These are phyloP conservation scores for Cuniculus paca DNA, from an alignment of 2,797 vertebrate species.

Conservation along the genomic window DNA sequence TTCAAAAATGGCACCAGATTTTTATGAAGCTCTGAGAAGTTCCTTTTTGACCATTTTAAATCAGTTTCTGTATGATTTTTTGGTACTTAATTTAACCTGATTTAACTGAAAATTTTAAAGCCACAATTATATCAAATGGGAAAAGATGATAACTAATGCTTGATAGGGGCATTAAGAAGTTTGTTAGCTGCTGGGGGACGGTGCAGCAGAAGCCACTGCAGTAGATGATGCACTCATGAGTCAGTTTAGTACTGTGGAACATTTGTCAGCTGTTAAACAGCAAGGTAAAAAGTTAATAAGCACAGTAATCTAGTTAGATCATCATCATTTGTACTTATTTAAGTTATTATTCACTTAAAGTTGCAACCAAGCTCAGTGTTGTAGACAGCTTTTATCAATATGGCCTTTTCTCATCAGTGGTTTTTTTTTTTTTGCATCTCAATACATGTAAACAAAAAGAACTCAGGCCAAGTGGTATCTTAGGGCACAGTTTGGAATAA, in stretches of 20 bases:
- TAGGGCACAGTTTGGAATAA: background rate
- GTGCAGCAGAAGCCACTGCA: background rate
- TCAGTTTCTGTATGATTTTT: background rate
- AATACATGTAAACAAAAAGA: background rate
- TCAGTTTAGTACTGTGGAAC: fast-evolving
- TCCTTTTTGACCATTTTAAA: background rate
- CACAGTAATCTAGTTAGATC: background rate
- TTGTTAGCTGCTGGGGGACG: background rate
- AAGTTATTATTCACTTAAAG: slow-evolving; percentile 63
- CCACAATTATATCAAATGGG: background rate
- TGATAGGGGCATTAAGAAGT: background rate
- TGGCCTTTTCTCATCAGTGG: background rate
- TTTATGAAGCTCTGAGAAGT: background rate
- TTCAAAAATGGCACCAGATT: background rate
- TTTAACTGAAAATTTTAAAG: background rate
- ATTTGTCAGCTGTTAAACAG: background rate
- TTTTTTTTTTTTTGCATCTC: background rate
- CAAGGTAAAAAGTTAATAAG: background rate
- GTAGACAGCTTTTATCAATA: background rate
- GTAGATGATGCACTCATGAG: fast-evolving
- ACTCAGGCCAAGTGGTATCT: background rate
- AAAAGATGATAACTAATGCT: background rate
- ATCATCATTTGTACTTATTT: slow-evolving; percentile 22
- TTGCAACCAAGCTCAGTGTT: background rate
- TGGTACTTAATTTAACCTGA: background rate